Percentiles rank a stretch among this genome's conserved stretches.
Evolutionary conservation across 2,797 vertebrate genomes (phyloP).

Genomic region (Gallirallus australis): DNA sequence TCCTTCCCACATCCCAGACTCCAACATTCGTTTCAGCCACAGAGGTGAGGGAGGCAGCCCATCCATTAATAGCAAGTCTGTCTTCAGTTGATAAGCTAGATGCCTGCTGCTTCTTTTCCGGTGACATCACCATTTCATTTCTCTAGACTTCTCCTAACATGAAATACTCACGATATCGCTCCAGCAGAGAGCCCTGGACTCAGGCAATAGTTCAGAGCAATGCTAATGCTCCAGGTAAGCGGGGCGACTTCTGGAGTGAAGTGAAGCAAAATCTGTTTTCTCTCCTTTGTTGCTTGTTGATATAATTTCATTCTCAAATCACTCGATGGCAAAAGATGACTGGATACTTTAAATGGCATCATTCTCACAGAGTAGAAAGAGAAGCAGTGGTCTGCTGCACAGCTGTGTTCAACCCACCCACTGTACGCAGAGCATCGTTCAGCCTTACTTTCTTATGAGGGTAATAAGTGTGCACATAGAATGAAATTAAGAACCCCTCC

Average conservation of each 20-base stretch:
- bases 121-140: slow-evolving; percentile 33
- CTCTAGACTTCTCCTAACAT: background rate
- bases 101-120: slow-evolving; percentile 31
- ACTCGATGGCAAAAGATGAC: slow-evolving; percentile 46
- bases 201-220: background rate
- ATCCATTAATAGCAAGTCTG: background rate
- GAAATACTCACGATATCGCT: background rate
- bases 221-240: slow-evolving; percentile 23
- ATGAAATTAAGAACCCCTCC: slow-evolving; percentile 57
- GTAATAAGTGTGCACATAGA: slow-evolving; percentile 49
- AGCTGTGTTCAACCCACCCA: slow-evolving; percentile 66
- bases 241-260: background rate
- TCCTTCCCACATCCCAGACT: accelerated
- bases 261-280: background rate
- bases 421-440: background rate
- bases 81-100: background rate
- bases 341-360: slow-evolving; percentile 24
- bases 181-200: background rate
- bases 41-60: background rate
- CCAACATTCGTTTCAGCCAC: background rate
- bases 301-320: slow-evolving; percentile 47
- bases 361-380: slow-evolving; percentile 16
- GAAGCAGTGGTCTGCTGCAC: slow-evolving; percentile 48
- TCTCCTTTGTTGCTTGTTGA: background rate
- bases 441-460: slow-evolving; percentile 50